Evolutionary conservation across 2,888 invertebrate genomes (phyloP).

Genomic region (Yponomeuta cagnagella): DNA sequence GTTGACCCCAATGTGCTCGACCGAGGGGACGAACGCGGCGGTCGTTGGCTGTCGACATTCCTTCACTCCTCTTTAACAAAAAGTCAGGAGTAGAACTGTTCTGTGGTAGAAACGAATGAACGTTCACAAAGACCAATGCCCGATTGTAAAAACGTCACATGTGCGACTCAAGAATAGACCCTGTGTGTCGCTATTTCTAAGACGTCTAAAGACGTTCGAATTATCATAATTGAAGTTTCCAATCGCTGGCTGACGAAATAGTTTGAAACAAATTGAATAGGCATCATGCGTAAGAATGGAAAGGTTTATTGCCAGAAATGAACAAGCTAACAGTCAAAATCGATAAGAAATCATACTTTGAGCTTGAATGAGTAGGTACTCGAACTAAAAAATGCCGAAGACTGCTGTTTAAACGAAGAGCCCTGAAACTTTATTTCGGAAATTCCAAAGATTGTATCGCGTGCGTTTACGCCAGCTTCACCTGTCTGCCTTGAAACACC

Average conservation of each 20-base stretch:
- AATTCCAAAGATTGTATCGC: background rate
- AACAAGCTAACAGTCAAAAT: too few species aligned
- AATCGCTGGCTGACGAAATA: background rate
- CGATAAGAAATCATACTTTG: too few species aligned
- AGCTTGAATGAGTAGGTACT: too few species aligned
- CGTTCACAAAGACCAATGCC: background rate
- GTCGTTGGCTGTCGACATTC: background rate
- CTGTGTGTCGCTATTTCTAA: background rate
- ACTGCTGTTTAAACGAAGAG: background rate
- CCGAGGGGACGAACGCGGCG: background rate
- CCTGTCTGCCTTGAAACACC: background rate
- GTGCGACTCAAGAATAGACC: background rate
- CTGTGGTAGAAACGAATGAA: background rate
- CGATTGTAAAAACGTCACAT: background rate
- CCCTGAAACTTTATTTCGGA: background rate
- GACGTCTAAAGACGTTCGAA: background rate
- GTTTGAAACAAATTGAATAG: background rate
- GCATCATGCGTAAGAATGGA: too few species aligned
- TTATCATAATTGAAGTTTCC: background rate
- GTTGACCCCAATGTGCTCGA: background rate
- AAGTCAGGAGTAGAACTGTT: background rate
- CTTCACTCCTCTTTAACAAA: background rate
- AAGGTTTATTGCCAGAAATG: too few species aligned
- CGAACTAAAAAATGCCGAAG: too few species aligned
- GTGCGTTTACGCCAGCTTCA: too few species aligned